These are phyloP conservation scores for Centropristis striata DNA, from an alignment of 2,113 vertebrate genomes.

Conservation along the genomic window DNA sequence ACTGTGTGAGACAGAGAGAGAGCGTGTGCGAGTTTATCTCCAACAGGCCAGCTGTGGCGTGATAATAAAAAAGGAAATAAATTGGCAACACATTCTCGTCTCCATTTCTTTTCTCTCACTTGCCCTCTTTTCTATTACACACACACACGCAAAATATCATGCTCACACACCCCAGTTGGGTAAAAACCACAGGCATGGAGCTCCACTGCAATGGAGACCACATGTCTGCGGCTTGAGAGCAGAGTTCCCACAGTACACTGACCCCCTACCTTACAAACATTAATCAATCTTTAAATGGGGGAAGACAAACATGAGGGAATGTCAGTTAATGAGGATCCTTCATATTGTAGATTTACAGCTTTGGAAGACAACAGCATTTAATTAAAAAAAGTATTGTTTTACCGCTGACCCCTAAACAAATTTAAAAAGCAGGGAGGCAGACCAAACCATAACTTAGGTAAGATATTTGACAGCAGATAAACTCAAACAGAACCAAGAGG, in stretches of 20 bases:
- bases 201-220: conserved; percentile 77
- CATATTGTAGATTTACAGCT: conserved; percentile 7
- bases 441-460: neutral
- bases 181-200: conserved; percentile 76
- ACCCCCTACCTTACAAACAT: conserved; percentile 52
- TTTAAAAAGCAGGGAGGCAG: neutral
- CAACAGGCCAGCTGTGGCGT: conserved; percentile 19
- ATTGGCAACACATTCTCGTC: conserved; percentile 32
- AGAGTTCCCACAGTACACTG: conserved; percentile 71
- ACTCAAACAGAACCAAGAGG: neutral
- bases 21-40: conserved; percentile 13
- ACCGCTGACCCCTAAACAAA: too few species aligned
- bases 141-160: conserved; percentile 24
- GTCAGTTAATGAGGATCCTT: conserved; percentile 21
- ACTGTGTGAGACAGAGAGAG: neutral
- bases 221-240: conserved; percentile 74
- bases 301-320: conserved; percentile 17
- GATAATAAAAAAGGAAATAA: conserved; percentile 45
- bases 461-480: neutral
- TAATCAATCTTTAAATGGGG: conserved; percentile 41
- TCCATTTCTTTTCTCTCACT: conserved; percentile 24
- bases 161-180: conserved; percentile 43
- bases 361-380: neutral
- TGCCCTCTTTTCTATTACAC: neutral
- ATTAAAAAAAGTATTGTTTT: neutral